Conservation (phyloP, 2,797 vertebrate species). For the Fringilla coelebs region DNA sequence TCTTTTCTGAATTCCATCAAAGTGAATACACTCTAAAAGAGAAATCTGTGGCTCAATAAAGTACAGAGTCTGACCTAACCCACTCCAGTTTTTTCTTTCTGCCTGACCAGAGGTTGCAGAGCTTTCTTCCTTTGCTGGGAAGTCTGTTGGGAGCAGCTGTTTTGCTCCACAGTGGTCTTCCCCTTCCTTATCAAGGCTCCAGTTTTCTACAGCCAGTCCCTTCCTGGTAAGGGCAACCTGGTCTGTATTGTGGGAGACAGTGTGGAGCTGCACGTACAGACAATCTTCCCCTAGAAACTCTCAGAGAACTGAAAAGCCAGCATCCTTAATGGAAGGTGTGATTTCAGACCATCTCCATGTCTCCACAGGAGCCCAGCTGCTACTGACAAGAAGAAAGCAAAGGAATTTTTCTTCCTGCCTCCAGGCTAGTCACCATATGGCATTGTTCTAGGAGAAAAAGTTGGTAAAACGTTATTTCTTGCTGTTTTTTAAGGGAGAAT, state of each 20-base stretch:
- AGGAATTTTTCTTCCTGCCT: neutral
- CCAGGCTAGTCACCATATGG: neutral
- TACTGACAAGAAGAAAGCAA: neutral
- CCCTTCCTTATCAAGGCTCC: neutral
- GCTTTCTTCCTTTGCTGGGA: neutral
- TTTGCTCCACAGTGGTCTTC: neutral
- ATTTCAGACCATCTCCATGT: neutral
- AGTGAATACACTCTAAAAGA: neutral
- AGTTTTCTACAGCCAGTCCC: neutral
- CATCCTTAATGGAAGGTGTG: neutral
- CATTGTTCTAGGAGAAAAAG: neutral
- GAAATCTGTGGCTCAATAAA: neutral
- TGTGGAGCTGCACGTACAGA: neutral
- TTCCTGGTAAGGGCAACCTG: neutral
- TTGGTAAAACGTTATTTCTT: neutral
- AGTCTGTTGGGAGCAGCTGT: neutral
- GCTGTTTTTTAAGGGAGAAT: neutral
- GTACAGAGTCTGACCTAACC: neutral
- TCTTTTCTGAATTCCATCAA: neutral
- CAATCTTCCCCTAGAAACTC: neutral
- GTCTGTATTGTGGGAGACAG: neutral
- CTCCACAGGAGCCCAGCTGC: neutral
- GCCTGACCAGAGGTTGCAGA: neutral
- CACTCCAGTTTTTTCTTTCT: neutral
- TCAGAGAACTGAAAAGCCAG: neutral